phyloP scores from a whole-genome alignment of 2,888 invertebrate species.

The Lepidocyrtinus sp. region DNA sequence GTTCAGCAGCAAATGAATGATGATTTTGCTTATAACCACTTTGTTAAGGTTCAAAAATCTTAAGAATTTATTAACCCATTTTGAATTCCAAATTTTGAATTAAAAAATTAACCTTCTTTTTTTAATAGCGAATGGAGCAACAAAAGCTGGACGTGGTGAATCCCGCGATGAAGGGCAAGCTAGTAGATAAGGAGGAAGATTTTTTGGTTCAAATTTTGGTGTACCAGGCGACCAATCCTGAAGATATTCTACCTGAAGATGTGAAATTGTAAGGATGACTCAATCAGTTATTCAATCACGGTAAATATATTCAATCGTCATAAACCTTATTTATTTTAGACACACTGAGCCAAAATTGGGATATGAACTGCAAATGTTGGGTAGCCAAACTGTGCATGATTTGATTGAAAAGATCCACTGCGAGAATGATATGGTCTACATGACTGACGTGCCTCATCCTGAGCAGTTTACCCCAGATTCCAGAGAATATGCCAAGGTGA shows the following conservation, averaged over 20 bases:
- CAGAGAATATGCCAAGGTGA: constrained; percentile 40
- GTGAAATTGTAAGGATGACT: constrained; percentile 44
- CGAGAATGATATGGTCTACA: constrained; percentile 77
- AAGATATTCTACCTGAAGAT: constrained; percentile 53
- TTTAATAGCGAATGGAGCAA: constrained; percentile 42
- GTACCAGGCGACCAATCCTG: constrained; percentile 45
- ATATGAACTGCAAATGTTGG: constrained; percentile 78
- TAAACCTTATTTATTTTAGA: constrained; percentile 24
- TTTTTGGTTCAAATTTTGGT: constrained; percentile 49
- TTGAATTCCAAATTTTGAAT: not conserved
- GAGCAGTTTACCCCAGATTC: constrained; percentile 25
- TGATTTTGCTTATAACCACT: constrained; percentile 52
- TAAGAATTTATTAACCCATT: not conserved
- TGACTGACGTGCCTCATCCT: constrained; percentile 72
- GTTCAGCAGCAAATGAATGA: constrained; percentile 65
- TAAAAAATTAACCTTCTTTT: not conserved
- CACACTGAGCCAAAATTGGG: constrained; percentile 59
- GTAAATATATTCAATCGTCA: not conserved
- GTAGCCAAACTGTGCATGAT: constrained; percentile 79
- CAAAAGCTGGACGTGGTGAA: constrained; percentile 28
- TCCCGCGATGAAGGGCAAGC: constrained; percentile 16
- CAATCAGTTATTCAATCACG: not conserved
- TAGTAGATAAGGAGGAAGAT: constrained; percentile 53
- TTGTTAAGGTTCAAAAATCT: constrained; percentile 28
- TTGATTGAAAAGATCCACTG: constrained; percentile 85